Percentiles rank a stretch among this genome's conserved stretches.
Conservation (phyloP, 2,888 invertebrate genomes). For the Notodonta dromedarius region DNA sequence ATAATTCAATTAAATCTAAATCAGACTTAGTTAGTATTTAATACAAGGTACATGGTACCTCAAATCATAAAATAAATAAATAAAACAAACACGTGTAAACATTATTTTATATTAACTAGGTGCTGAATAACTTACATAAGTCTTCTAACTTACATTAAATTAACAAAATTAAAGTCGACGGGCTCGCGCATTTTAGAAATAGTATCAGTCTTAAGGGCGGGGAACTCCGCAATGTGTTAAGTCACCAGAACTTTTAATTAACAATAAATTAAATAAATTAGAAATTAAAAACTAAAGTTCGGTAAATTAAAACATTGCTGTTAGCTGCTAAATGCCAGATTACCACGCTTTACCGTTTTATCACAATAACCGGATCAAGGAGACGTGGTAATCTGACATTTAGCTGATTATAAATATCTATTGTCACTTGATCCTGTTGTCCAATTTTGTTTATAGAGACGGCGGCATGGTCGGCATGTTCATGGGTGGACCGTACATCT, state of each 20-base stretch:
- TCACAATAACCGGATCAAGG: constrained; percentile 66
- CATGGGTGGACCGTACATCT: constrained; percentile 65
- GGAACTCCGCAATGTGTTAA: constrained; percentile 59
- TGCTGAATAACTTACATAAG: constrained; percentile 82
- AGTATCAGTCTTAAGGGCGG: constrained; percentile 68
- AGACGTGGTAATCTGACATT: constrained; percentile 79
- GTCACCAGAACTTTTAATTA: constrained; percentile 47
- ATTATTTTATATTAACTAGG: constrained; percentile 64
- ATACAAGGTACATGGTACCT: neutral
- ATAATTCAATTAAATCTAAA: no score
- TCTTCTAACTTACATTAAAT: constrained; percentile 74
- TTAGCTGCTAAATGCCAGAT: constrained; percentile 78
- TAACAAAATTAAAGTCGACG: constrained; percentile 79
- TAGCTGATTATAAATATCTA: constrained; percentile 52
- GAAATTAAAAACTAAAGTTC: constrained; percentile 49
- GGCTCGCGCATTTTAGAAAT: constrained; percentile 73
- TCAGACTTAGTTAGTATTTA: no score
- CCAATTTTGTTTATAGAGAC: constrained; percentile 71
- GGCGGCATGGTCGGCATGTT: constrained; percentile 53
- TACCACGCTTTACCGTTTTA: constrained; percentile 56
- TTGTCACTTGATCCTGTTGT: constrained; percentile 79
- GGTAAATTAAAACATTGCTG: constrained; percentile 71
- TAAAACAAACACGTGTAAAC: constrained; percentile 40
- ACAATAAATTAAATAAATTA: constrained; percentile 36
- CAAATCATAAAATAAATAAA: constrained; percentile 19